Base-by-base conservation (phyloP, 2,888 invertebrate species). In the Drosophila ustulata region DNA sequence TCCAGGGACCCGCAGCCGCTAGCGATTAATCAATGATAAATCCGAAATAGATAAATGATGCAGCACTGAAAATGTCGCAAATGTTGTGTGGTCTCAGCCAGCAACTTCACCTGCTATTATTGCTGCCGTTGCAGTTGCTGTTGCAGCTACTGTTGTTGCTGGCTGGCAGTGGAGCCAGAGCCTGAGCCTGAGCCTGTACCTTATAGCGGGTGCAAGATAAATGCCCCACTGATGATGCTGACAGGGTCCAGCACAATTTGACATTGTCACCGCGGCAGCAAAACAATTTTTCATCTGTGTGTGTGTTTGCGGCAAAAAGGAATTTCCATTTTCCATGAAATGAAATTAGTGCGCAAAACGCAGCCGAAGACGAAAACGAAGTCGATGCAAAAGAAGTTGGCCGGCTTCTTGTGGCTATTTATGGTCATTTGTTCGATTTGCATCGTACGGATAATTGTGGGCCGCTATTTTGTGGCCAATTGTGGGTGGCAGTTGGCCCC, bases 11-110 rank as follows among this genome's bases (percentile, higher is more conserved):
- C 23, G 28, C 45, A 32, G 63, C 78, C 74, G 76, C 68, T 78
- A 75, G 82, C 89, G 89, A 88, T 88, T 88, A 88, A 88, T 88
- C 88, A 88, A 89, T 89, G 88, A 88, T 88, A 88, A 88, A 88
- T 88, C 88, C 88, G 88, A 88, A 89, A 88, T 86, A 88, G 88
- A 88, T 89, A 88, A 88, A 88, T 86, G 85, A 88, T 79, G 68
- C 79, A 66, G 71, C 78, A 71, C 70, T 67, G 66, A 59, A 76
- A 77, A 80, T 77, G 80, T 88, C 88, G 83, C 86, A 69, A 75
- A 72, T 79, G 63, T 67, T 83, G 83, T 88, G 88, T 86, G 88
- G 83, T 86, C 86, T 61, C 82, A 70, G 53, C 61, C 57, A 51
- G 62, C 79, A 67, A 80, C 73, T 43, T 82, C 86, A 82, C 82